Conservation (phyloP, 2,888 invertebrate genomes). For the Punctoribates punctum region DNA sequence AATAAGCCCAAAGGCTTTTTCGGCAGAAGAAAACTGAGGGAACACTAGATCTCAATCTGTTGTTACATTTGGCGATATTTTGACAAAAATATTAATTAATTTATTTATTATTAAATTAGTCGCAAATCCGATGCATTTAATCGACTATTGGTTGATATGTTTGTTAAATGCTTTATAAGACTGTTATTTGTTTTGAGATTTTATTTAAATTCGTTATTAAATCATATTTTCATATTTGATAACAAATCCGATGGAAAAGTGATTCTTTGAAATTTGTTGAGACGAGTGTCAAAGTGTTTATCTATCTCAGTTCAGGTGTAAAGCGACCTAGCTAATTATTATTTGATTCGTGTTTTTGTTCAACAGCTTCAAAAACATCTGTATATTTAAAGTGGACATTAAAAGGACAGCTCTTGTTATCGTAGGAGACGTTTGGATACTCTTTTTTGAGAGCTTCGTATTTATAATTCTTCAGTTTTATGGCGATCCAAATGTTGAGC, state of each 20-base stretch:
- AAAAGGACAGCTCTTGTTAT: constrained; percentile 39
- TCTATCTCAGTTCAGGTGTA: no score
- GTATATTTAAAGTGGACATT: constrained; percentile 37
- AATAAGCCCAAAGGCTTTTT: constrained; percentile 43
- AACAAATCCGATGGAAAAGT: no score
- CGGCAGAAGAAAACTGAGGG: constrained; percentile 38
- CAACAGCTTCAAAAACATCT: constrained; percentile 30
- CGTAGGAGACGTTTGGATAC: constrained; percentile 16
- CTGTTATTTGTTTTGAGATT: no score
- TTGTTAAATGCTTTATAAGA: no score
- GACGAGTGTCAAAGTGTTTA: no score
- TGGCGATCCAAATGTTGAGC: neutral
- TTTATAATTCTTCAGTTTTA: neutral
- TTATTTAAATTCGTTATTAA: no score
- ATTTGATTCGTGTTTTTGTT: no score
- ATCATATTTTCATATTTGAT: no score
- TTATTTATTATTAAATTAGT: constrained; percentile 5
- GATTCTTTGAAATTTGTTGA: no score
- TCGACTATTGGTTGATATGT: neutral
- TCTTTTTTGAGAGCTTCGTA: neutral
- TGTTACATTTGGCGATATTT: neutral
- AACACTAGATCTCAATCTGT: constrained; percentile 1
- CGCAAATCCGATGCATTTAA: neutral
- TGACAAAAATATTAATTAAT: neutral
- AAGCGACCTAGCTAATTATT: no score